Conservation (phyloP, 1,140 invertebrate species). For the honey bee (Apis mellifera) region Amel_HAv3.1 CM009939.2:9176501-9177000, state of each 20-base stretch:
- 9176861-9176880: conserved; percentile 2
- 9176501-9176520: background rate
- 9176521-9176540: background rate
- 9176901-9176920: background rate
- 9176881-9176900: background rate
- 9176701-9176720: background rate
- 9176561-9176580: background rate
- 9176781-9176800: background rate
- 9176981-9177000: conserved; percentile 25
- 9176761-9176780: conserved; percentile 33
- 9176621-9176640: background rate
- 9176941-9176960: conserved; percentile 64
- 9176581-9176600: background rate
- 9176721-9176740: background rate
- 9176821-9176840: background rate
- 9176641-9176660: background rate
- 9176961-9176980: conserved; percentile 58
- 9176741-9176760: conserved; percentile 24
- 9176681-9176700: background rate
- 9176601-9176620: background rate
- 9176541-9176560: background rate
- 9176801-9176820: background rate
- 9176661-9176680: background rate
- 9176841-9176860: conserved; percentile 28
- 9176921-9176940: too few species aligned